A percentile compares a stretch with the other conserved stretches of the same genome.
Evolutionary conservation across 2,888 invertebrate genomes (phyloP).

Genomic region (Calameuta pallipes): DNA sequence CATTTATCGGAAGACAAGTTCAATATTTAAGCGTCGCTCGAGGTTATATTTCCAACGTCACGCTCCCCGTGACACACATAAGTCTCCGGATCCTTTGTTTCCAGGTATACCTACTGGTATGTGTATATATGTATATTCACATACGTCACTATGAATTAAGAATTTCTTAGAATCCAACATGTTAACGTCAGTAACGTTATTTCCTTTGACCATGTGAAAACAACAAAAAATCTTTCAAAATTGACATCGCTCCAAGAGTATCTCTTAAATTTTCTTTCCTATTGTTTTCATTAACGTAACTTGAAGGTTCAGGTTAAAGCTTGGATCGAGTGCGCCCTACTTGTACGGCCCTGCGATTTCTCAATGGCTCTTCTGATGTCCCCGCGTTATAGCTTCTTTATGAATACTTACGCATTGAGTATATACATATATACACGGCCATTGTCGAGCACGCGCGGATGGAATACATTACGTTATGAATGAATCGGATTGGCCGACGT

Average conservation of each 20-base stretch:
- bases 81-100: constrained; percentile 1
- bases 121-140: neutral
- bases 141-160: neutral
- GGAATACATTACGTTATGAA: constrained; percentile 27
- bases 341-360: neutral
- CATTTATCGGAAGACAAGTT: neutral
- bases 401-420: neutral
- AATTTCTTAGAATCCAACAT: neutral
- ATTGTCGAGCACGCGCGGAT: constrained; percentile 18
- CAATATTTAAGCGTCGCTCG: neutral
- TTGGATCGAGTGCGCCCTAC: no score
- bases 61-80: neutral
- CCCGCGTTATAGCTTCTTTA: constrained; percentile 1
- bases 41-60: neutral
- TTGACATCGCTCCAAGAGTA: no score
- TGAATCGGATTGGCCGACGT: constrained; percentile 16
- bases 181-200: no score
- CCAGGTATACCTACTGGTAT: neutral
- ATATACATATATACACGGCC: neutral
- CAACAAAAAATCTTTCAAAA: no score
- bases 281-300: no score
- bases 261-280: no score
- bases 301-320: no score
- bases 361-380: neutral
- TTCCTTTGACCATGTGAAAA: no score